Evolutionary conservation across 92 coral and sea anemone genomes (phyloP).

Genomic region (Diadumene lineata): DNA sequence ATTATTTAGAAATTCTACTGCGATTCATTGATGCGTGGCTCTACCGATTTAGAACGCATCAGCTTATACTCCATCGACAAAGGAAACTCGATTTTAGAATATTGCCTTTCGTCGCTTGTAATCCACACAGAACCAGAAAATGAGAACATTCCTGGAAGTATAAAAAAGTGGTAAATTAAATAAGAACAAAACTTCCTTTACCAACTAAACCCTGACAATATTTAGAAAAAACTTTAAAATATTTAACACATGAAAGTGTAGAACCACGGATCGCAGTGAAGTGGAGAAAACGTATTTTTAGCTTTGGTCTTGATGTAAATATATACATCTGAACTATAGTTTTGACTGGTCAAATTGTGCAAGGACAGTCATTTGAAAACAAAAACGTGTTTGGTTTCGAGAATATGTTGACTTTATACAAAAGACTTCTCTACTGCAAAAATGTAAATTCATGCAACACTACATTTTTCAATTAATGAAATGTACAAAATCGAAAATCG

Average conservation of each 20-base stretch:
- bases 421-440: too few species aligned
- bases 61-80: background rate
- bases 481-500: too few species aligned
- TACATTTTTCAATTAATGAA: too few species aligned
- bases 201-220: background rate
- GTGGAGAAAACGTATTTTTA: background rate
- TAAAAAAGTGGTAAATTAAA: background rate
- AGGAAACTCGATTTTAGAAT: background rate
- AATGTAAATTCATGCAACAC: too few species aligned
- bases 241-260: background rate
- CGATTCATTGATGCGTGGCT: slow-evolving; percentile 9
- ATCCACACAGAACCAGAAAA: background rate
- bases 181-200: background rate
- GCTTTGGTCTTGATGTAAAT: background rate
- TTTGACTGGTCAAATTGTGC: background rate
- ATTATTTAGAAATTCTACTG: too few species aligned
- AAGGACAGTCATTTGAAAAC: background rate
- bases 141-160: background rate
- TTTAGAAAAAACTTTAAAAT: background rate
- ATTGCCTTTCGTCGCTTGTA: background rate
- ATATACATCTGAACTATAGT: background rate
- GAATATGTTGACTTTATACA: too few species aligned
- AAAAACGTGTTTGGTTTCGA: too few species aligned
- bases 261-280: background rate
- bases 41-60: background rate